A percentile compares a stretch with the other conserved stretches of the same genome.
phyloP scores from a whole-genome alignment of 1,140 invertebrate species.

The Propsilocerus akamusi region DNA sequence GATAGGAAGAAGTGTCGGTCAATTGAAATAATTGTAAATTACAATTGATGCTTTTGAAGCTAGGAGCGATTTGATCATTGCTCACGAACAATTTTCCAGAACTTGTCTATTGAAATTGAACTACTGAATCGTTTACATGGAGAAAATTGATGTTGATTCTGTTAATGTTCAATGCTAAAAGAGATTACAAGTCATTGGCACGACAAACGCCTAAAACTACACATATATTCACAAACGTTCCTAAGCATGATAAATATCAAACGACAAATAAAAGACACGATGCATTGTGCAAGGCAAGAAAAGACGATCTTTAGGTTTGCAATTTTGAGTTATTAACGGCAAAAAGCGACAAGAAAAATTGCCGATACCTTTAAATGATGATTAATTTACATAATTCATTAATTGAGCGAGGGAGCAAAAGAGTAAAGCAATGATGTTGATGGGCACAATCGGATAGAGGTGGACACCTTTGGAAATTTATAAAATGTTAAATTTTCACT shows the following conservation, averaged over 20 bases:
- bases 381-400: slow-evolving; percentile 1
- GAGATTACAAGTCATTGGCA: background rate
- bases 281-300: background rate
- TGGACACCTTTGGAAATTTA: background rate
- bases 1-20: background rate
- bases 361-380: background rate
- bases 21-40: background rate
- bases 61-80: background rate
- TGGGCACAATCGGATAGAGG: background rate
- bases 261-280: background rate
- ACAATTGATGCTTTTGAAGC: background rate
- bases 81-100: background rate
- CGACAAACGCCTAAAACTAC: background rate
- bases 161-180: too few relatives aligned
- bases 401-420: background rate
- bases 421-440: too few relatives aligned
- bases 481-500: too few relatives aligned
- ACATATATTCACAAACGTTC: background rate
- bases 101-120: background rate
- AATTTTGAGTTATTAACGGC: background rate
- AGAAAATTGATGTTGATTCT: background rate
- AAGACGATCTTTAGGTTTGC: background rate
- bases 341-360: background rate
- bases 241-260: background rate
- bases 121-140: background rate